phyloP scores from a whole-genome alignment of 1,140 invertebrate genomes.

The Gonioctena quinquepunctata region DNA sequence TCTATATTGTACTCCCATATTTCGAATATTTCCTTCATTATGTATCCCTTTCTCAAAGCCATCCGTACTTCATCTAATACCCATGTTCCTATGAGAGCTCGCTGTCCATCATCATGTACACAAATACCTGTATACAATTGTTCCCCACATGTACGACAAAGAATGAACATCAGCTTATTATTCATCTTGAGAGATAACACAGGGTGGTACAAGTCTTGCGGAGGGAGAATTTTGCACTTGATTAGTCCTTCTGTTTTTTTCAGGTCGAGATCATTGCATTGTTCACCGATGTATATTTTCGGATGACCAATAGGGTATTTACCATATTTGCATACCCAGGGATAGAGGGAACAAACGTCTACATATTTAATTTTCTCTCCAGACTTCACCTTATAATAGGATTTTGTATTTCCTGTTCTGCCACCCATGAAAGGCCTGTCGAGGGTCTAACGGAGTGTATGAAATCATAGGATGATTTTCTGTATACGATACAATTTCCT shows the following conservation, averaged over 20 bases:
- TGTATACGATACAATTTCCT: not conserved
- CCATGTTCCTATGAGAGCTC: slow-evolving; percentile 52
- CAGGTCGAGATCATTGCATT: slow-evolving; percentile 12
- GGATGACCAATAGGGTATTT: slow-evolving; percentile 53
- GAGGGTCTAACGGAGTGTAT: not conserved
- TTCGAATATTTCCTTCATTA: too few relatives aligned
- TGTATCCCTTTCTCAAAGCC: slow-evolving; percentile 35
- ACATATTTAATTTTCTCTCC: slow-evolving; percentile 51
- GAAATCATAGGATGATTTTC: not conserved
- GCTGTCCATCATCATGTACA: slow-evolving; percentile 43
- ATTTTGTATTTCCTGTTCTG: slow-evolving; percentile 44
- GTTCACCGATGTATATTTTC: slow-evolving; percentile 18
- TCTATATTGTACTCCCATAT: too few relatives aligned
- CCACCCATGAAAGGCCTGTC: slow-evolving; percentile 45
- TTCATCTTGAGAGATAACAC: slow-evolving; percentile 42
- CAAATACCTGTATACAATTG: too few relatives aligned
- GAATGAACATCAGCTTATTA: slow-evolving; percentile 45
- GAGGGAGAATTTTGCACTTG: slow-evolving; percentile 47
- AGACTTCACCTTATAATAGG: slow-evolving; percentile 36
- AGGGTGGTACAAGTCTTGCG: slow-evolving; percentile 45
- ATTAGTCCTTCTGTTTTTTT: slow-evolving; percentile 36
- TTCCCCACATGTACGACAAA: slow-evolving; percentile 43
- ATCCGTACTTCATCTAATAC: slow-evolving; percentile 51
- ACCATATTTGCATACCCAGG: slow-evolving; percentile 43
- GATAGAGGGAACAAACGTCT: slow-evolving; percentile 53